Evolutionary conservation across 2,797 vertebrate species (phyloP).

Genomic region (Chelon auratus): DNA sequence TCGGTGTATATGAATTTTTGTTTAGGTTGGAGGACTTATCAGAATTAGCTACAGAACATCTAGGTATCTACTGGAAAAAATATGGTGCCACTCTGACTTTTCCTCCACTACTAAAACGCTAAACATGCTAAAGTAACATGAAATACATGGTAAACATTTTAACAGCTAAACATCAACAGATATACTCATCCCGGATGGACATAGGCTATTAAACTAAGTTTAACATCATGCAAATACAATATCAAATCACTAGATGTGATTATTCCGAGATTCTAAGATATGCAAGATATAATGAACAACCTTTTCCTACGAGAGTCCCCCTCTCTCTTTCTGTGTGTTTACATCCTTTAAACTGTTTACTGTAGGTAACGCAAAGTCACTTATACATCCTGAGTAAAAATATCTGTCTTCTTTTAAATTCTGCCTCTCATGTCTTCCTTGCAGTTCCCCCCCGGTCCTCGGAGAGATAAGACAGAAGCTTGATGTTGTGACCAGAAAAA

Average conservation of each 20-base stretch:
- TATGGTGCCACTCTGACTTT: background rate
- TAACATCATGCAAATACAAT: conserved; percentile 26
- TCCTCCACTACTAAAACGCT: background rate
- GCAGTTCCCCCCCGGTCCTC: conserved; percentile 34
- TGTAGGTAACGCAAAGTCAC: conserved; percentile 33
- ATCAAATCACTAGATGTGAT: conserved; percentile 5
- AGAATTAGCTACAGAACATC: background rate
- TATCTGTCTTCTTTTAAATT: conserved; percentile 29
- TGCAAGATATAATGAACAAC: conserved; percentile 26
- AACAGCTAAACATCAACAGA: background rate
- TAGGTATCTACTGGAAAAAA: background rate
- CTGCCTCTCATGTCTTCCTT: conserved; percentile 25
- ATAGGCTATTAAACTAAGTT: conserved; percentile 16
- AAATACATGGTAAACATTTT: background rate
- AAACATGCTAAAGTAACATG: background rate
- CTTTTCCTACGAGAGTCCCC: background rate
- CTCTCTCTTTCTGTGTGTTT: conserved; percentile 8
- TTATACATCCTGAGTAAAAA: conserved; percentile 30
- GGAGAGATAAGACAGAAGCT: conserved; percentile 53
- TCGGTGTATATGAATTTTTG: too few relatives aligned
- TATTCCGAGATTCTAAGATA: conserved; percentile 16
- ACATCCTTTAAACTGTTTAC: conserved; percentile 21
- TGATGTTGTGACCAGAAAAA: conserved; percentile 58
- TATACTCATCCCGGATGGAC: conserved; percentile 18
- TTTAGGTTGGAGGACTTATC: background rate